A percentile compares a stretch with the other conserved stretches of the same genome.
Conservation (phyloP, 2,888 invertebrate genomes). For the Acanthosepion pharaonis region DNA sequence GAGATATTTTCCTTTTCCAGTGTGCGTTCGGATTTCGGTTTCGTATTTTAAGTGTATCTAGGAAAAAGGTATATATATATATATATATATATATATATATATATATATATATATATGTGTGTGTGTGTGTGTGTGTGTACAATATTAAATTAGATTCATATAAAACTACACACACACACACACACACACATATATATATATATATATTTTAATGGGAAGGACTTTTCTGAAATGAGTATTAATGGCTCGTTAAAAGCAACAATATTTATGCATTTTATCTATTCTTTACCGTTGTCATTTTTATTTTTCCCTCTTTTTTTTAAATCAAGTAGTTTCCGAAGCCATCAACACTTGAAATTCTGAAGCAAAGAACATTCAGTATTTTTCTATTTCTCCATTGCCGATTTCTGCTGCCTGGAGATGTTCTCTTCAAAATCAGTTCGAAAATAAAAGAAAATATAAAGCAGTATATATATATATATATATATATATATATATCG, state of each 20-base stretch:
- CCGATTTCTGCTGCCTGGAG: not conserved
- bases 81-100: too few species aligned
- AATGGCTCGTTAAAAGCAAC: slow-evolving; percentile 10
- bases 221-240: not conserved
- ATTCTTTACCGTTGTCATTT: not conserved
- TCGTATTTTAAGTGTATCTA: too few species aligned
- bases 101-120: too few species aligned
- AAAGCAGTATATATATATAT: not conserved
- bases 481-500: not conserved
- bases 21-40: too few species aligned
- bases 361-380: not conserved
- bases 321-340: not conserved
- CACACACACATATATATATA: not conserved
- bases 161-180: not conserved
- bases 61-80: too few species aligned
- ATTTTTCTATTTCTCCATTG: not conserved
- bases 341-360: not conserved
- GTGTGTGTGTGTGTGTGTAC: too few species aligned
- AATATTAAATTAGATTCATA: too few species aligned
- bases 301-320: not conserved
- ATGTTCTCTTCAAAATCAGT: not conserved
- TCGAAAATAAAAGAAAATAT: not conserved
- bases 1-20: too few species aligned
- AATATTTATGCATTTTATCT: not conserved
- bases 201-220: not conserved